Evolutionary conservation across 2,888 invertebrate genomes (phyloP), one percentile per base, ranked within the genome.

Genomic region (Plebejus anna): DNA sequence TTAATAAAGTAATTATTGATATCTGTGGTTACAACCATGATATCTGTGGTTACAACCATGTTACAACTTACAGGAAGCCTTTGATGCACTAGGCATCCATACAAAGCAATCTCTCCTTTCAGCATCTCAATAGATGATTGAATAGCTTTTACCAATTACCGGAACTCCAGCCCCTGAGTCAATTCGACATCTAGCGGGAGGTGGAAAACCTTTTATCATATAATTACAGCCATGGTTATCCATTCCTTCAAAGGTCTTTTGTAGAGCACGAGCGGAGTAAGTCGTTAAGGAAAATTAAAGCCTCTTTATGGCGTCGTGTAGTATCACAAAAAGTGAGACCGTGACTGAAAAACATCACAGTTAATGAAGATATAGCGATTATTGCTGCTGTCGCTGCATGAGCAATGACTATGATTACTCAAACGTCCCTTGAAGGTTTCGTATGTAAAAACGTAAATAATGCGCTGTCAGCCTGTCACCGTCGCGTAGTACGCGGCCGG

Each of bases 401-500:
- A 42, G n/a, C 47, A 47, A 42, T 22, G 71, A 36, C 7, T 71
- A 2, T 22, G 47, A 66, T 66, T 66, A 32, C 66, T 32, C 66
- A 66, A 11, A 66, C 66, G 66, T 66, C 66, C 66, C 32, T 66
- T 66, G 66, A 66, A 66, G 66, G 66, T 66, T 66, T 66, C 66
- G 66, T 66, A 13, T 66, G 66, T 66, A 66, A 71, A 71, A 71
- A 38, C 47, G 42, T 72, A 47, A 73, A 51, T 28, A 73, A 32
- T 22, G 51, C 55, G 55, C 73, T 55, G 51, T 73, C 72, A 72
- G 47, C 22, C 22, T 22, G 22, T 22, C 22, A 22, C 22, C 22
- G 22, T 22, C 22, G 22, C 22, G 47, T 73, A 11, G 81, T 78
- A 78, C 78, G 81, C 82, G 83, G 82, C 84, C 77, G 78, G 81